These are phyloP conservation scores for Heterotilapia buettikoferi DNA, from an alignment of 2,113 vertebrate species.

Conservation along the genomic window DNA sequence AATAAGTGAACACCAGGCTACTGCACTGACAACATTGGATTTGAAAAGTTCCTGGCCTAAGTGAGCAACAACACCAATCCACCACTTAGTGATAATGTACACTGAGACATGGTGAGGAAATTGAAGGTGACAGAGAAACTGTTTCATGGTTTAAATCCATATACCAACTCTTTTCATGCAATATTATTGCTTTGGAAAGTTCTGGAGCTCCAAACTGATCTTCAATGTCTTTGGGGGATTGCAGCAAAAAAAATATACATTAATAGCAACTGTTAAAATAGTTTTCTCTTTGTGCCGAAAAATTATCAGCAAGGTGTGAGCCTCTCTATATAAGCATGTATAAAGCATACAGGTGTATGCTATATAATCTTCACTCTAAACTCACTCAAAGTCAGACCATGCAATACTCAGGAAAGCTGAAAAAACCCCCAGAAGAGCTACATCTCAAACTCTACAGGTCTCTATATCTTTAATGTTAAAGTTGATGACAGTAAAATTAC, in stretches of 20 bases:
- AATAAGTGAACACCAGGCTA: not conserved
- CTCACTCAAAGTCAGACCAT: not conserved
- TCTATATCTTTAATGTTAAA: not conserved
- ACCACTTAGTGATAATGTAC: not conserved
- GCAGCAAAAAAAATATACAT: not conserved
- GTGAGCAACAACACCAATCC: not conserved
- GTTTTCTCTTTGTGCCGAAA: not conserved
- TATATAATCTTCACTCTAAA: not conserved
- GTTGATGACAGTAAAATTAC: not conserved
- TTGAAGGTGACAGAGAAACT: not conserved
- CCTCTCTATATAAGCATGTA: not conserved
- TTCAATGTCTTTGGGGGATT: not conserved
- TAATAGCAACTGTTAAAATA: not conserved
- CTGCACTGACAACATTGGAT: not conserved
- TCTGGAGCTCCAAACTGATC: not conserved
- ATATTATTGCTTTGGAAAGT: not conserved
- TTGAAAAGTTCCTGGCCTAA: not conserved
- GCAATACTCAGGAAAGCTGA: not conserved
- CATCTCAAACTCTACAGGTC: not conserved
- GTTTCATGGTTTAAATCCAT: not conserved
- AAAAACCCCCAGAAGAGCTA: not conserved
- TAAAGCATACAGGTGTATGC: not conserved
- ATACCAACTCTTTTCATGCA: not conserved
- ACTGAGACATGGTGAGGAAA: not conserved
- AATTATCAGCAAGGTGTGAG: not conserved